These are phyloP conservation scores for Lymantria monacha DNA, from an alignment of 2,888 invertebrate species.

Conservation along the genomic window DNA sequence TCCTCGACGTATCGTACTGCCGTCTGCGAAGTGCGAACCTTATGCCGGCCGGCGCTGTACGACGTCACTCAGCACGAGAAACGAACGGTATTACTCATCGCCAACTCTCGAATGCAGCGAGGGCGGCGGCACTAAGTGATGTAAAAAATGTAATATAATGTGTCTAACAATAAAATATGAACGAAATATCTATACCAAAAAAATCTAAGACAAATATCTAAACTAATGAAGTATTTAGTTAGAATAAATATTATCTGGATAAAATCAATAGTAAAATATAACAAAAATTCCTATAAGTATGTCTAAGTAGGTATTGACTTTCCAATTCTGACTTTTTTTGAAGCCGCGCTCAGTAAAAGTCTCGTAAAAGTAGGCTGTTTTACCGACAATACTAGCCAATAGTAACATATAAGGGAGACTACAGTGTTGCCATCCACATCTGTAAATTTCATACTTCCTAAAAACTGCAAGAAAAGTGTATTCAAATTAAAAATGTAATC, in stretches of 20 bases:
- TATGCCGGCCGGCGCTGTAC: slow-evolving; percentile 52
- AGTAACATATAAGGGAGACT: too few species aligned
- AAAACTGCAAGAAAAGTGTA: too few species aligned
- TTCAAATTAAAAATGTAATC: too few species aligned
- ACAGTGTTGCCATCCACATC: too few species aligned
- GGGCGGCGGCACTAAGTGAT: slow-evolving; percentile 45
- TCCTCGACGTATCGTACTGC: slow-evolving; percentile 69
- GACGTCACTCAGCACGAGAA: slow-evolving; percentile 71
- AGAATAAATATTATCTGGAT: too few species aligned
- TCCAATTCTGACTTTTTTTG: slow-evolving; percentile 37
- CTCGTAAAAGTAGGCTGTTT: slow-evolving; percentile 45
- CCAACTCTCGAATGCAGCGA: slow-evolving; percentile 49
- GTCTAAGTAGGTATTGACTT: slow-evolving; percentile 53
- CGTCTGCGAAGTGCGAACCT: slow-evolving; percentile 39
- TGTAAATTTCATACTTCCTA: too few species aligned
- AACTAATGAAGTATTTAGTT: slow-evolving; percentile 1
- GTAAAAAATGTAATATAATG: slow-evolving; percentile 16
- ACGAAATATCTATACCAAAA: slow-evolving; percentile 1
- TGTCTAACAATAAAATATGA: slow-evolving; percentile 15
- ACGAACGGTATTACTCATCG: slow-evolving; percentile 75
- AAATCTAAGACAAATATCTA: slow-evolving; percentile 6
- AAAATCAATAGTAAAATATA: slow-evolving; percentile 4
- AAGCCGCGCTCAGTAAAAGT: slow-evolving; percentile 31
- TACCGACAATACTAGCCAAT: slow-evolving; percentile 42
- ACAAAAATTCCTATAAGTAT: slow-evolving; percentile 29